Evolutionary conservation across 1,140 invertebrate species (phyloP), one percentile per base, ranked within the genome.

Genomic region (Muscidifurax raptorellus): DNA sequence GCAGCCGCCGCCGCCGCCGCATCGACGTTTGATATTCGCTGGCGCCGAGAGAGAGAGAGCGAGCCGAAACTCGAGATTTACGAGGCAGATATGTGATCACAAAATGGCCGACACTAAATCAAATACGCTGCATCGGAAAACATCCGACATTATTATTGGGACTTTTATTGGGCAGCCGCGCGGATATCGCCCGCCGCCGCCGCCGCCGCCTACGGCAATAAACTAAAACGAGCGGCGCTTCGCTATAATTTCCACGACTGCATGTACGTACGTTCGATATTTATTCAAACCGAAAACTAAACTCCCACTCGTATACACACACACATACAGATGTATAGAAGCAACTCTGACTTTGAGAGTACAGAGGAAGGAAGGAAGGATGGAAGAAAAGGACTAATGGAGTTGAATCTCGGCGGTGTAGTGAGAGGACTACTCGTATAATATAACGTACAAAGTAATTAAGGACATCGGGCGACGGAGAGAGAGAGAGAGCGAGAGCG

Each of bases 11-110:
- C 91, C 2, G 89, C 47, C 89, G 90, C 89, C 88, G 88, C 92
- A 93, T 93, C 92, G 92, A 93, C 92, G 92, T 93, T 93, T 93
- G 92, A 93, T 93, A 93, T 93, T 93, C 92, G 92, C 92, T 93
- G 92, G 92, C 92, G 92, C 92, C 92, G 92, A 91, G 52, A 59
- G 52, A 59, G 52, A 59, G 47, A 18, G 52, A 59, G 52, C 7
- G 83, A 79, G 52, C 27, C 66, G 30, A 90, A 89, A 89, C 89
- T 87, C 88, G 92, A 92, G 92, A 93, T 93, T 93, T 93, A 93
- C 92, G 92, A 93, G 91, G 91, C 92, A 93, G 92, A 93, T 93
- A 93, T 92, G 92, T 92, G 92, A 93, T 93, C 92, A 92, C 92
- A 93, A 93, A 93, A 93, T 93, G 92, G 92, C 92, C 91, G 91